These are phyloP conservation scores for Fragum fragum DNA, from an alignment of 2,888 invertebrate genomes.

Conservation along the genomic window DNA sequence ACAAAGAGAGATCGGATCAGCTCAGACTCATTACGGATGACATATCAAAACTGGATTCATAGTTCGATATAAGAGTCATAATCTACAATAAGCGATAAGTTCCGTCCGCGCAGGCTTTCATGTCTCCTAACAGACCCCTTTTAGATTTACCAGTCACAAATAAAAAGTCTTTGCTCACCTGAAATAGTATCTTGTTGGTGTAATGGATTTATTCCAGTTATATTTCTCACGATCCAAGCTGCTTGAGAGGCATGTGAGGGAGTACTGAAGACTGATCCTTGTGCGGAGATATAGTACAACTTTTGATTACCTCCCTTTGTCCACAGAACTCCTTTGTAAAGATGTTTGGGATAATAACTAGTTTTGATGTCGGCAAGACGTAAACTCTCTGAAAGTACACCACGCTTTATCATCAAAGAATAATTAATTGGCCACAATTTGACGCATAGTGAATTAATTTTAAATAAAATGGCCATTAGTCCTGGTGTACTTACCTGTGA, in stretches of 20 bases:
- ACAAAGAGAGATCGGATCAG: too few relatives aligned
- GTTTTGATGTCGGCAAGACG: not conserved
- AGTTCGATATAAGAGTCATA: too few relatives aligned
- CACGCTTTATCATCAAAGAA: too few relatives aligned
- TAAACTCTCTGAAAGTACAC: constrained; percentile 11
- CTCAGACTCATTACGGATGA: too few relatives aligned
- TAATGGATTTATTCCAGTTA: constrained; percentile 5
- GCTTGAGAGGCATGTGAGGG: constrained; percentile 42
- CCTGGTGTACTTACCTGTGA: too few relatives aligned
- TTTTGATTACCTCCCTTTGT: constrained; percentile 40
- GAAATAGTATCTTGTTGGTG: not conserved
- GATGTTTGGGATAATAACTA: constrained; percentile 15
- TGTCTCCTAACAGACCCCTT: not conserved
- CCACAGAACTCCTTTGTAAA: constrained; percentile 39
- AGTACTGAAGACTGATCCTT: constrained; percentile 30
- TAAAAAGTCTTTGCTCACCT: not conserved
- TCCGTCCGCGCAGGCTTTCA: not conserved
- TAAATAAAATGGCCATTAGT: too few relatives aligned
- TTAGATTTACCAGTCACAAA: not conserved
- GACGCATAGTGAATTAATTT: too few relatives aligned
- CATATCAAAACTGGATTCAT: too few relatives aligned
- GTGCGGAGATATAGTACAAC: constrained; percentile 35
- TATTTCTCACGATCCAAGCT: constrained; percentile 27
- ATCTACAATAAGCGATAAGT: not conserved
- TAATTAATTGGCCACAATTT: too few relatives aligned